Conservation (phyloP, 2,797 vertebrate species). For the Hapalemur alaotrensis region DNA sequence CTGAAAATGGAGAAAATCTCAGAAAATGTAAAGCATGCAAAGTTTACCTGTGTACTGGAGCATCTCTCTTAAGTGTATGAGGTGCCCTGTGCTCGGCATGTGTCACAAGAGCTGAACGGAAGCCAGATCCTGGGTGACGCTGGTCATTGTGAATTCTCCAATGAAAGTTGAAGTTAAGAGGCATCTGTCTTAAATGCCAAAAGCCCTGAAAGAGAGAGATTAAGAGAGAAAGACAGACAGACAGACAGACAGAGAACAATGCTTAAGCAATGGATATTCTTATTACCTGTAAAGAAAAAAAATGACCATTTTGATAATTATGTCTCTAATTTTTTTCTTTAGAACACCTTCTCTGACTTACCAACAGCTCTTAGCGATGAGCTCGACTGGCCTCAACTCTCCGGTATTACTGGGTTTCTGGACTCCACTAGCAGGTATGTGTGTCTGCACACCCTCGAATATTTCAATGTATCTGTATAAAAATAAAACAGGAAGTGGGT, state of each 20-base stretch:
- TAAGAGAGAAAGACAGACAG: not conserved
- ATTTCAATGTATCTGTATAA: rapidly evolving
- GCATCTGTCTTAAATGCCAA: not conserved
- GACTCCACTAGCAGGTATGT: conserved; percentile 83
- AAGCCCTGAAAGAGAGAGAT: not conserved
- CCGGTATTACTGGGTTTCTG: conserved; percentile 85
- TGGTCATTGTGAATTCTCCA: not conserved
- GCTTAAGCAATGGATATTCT: not conserved
- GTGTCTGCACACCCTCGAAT: not conserved
- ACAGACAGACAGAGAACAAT: not conserved
- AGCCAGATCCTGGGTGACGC: not conserved
- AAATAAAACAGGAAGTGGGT: not conserved
- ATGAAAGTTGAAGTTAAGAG: not conserved
- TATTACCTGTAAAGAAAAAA: not conserved
- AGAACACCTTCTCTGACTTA: conserved; percentile 84
- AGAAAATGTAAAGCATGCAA: not conserved
- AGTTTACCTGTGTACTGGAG: not conserved
- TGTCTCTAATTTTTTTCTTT: conserved; percentile 49
- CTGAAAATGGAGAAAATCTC: not conserved
- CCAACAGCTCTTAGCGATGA: conserved; percentile 81
- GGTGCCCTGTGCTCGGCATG: rapidly evolving
- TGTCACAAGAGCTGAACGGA: not conserved
- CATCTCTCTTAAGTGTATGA: not conserved
- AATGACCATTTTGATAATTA: not conserved
- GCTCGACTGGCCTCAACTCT: conserved; percentile 87